Conservation (phyloP, 2,888 invertebrate genomes). For the Harpalus rubripes region DNA sequence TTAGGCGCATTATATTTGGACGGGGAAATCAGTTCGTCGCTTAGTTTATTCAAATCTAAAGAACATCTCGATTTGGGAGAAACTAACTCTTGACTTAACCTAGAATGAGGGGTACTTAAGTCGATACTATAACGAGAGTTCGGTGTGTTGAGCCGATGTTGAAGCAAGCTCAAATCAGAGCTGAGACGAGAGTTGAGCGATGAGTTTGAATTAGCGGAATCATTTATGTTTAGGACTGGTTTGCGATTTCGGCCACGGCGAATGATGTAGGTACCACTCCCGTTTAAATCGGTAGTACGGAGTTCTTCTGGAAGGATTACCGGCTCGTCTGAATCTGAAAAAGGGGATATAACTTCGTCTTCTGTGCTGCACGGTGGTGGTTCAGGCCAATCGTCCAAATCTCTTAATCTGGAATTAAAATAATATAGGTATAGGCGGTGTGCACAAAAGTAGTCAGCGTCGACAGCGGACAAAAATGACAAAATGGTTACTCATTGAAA, state of each 20-base stretch:
- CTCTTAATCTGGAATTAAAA: conserved; percentile 77
- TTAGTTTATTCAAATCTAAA: conserved; percentile 81
- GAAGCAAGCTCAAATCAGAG: conserved; percentile 81
- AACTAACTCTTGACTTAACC: conserved; percentile 74
- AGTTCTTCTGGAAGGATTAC: conserved; percentile 67
- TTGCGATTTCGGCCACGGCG: conserved; percentile 86
- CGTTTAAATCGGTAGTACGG: conserved; percentile 78
- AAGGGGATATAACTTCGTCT: conserved; percentile 84
- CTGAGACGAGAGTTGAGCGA: conserved; percentile 83
- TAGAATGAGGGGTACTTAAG: conserved; percentile 82
- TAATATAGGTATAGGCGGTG: background rate
- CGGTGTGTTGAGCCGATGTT: conserved; percentile 81
- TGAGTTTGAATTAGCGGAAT: conserved; percentile 78
- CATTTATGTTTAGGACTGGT: conserved; percentile 81
- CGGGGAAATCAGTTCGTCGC: conserved; percentile 75
- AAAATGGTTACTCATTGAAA: too few relatives aligned
- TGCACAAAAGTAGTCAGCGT: too few relatives aligned
- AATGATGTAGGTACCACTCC: conserved; percentile 89
- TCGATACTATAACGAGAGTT: conserved; percentile 85
- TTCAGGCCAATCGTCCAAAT: conserved; percentile 88
- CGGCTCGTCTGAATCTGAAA: conserved; percentile 81
- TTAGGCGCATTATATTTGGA: conserved; percentile 77
- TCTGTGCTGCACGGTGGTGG: conserved; percentile 84
- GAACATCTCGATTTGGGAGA: conserved; percentile 77
- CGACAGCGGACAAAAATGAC: too few relatives aligned